Evolutionary conservation across 2,113 vertebrate species (phyloP).

Genomic region (cat (Felis catus)): F.catus_Fca126_mat1.0 CM031426.1:10251001-10251500

Average conservation of each 20-base stretch:
- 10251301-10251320: slow-evolving; percentile 10
- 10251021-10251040: background rate
- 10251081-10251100: background rate
- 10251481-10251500: background rate
- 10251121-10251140: background rate
- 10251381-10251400: background rate
- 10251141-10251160: slow-evolving; percentile 35
- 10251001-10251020: background rate
- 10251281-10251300: slow-evolving; percentile 29
- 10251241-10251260: slow-evolving; percentile 46
- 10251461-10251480: background rate
- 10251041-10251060: background rate
- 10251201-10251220: slow-evolving; percentile 42
- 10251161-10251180: slow-evolving; percentile 18
- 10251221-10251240: background rate
- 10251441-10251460: background rate
- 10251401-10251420: background rate
- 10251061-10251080: background rate
- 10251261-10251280: slow-evolving; percentile 32
- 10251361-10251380: background rate
- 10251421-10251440: background rate
- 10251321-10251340: background rate
- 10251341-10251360: background rate
- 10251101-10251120: background rate
- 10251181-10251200: slow-evolving; percentile 22